phyloP scores from a whole-genome alignment of 2,888 invertebrate genomes.

The Drosophila antonietae region DNA sequence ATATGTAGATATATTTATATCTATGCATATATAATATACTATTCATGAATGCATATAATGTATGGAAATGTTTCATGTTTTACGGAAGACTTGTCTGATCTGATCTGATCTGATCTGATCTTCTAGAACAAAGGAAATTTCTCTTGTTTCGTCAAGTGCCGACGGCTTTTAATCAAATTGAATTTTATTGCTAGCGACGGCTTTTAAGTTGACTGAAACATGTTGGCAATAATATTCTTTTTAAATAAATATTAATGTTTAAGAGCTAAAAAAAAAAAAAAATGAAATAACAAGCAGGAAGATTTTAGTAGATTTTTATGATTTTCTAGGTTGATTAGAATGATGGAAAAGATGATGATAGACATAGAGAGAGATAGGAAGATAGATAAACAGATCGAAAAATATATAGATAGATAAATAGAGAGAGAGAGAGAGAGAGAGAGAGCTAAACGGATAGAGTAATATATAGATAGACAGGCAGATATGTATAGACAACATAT shows the following conservation, averaged over 20 bases:
- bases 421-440: too few species aligned
- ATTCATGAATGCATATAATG: constrained; percentile 3
- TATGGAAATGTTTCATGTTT: constrained; percentile 9
- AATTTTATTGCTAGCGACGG: constrained; percentile 13
- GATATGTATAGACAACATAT: not conserved
- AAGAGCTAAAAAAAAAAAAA: not conserved
- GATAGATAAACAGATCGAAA: too few species aligned
- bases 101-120: constrained; percentile 22
- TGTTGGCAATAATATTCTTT: not conserved
- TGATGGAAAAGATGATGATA: too few species aligned
- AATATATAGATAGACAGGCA: not conserved
- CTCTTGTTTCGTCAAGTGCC: constrained; percentile 39
- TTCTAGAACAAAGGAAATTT: constrained; percentile 33
- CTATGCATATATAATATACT: not conserved
- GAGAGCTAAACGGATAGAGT: too few species aligned
- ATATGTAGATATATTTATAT: not conserved
- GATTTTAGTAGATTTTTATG: too few species aligned
- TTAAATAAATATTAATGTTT: not conserved
- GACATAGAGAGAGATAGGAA: not conserved
- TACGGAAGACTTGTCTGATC: constrained; percentile 23
- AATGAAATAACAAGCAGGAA: not conserved
- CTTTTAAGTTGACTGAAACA: constrained; percentile 1
- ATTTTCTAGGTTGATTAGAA: not conserved
- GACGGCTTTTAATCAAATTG: constrained; percentile 49
- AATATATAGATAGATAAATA: not conserved